Conservation (phyloP, 2,797 vertebrate genomes). For the Gymnoscopelus braueri region DNA sequence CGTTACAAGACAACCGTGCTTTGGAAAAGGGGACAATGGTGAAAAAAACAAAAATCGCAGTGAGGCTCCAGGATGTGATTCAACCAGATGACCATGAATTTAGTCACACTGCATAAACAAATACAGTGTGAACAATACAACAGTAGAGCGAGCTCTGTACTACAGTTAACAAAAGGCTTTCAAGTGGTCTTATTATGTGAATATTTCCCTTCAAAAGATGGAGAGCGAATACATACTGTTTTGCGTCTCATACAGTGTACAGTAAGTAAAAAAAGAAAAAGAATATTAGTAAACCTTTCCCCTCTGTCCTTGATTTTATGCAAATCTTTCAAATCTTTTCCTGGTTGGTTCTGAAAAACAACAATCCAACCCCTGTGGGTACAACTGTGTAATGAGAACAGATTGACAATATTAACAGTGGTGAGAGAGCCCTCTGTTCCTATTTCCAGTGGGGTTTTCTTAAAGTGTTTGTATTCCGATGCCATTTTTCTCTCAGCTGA, state of each 20-base stretch:
- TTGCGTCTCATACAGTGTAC: background rate
- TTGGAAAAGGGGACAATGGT: background rate
- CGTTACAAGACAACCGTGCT: background rate
- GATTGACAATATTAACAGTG: conserved; percentile 62
- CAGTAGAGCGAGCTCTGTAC: too few relatives aligned
- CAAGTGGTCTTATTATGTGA: too few relatives aligned
- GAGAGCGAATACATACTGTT: background rate
- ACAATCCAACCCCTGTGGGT: conserved; percentile 63
- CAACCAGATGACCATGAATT: background rate
- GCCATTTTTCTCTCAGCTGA: conserved; percentile 51
- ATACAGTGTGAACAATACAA: background rate
- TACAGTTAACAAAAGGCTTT: too few relatives aligned
- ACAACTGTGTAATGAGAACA: conserved; percentile 70
- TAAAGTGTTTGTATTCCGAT: conserved; percentile 38
- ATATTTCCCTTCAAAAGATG: too few relatives aligned
- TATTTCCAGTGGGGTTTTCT: conserved; percentile 33
- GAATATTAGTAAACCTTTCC: conserved; percentile 24
- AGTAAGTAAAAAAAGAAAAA: conserved; percentile 7
- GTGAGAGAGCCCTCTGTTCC: conserved; percentile 36
- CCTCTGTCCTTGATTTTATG: conserved; percentile 53
- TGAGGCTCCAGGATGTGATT: background rate
- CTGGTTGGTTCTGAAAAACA: conserved; percentile 49
- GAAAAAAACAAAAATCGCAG: background rate
- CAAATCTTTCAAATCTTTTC: conserved; percentile 54
- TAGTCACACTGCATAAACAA: conserved; percentile 5